Conservation (phyloP, 2,888 invertebrate genomes). For the Drosophila subquinaria region DNA sequence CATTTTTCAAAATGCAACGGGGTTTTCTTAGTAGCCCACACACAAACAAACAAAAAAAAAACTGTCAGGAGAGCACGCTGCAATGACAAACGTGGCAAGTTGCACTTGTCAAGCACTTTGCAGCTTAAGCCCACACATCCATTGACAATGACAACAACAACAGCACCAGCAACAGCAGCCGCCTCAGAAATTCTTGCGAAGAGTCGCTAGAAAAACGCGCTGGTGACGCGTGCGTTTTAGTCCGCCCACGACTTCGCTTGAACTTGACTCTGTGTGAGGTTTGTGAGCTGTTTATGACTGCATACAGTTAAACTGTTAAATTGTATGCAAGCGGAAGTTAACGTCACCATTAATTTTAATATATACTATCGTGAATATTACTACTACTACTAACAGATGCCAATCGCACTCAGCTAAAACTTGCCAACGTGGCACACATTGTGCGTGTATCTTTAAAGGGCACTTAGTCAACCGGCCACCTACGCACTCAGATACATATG, state of each 20-base stretch:
- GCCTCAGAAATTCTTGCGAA: conserved; percentile 52
- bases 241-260: conserved; percentile 59
- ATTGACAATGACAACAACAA: conserved; percentile 23
- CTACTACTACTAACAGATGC: conserved; percentile 43
- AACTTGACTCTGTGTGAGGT: conserved; percentile 62
- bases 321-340: conserved; percentile 65
- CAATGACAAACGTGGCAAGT: conserved; percentile 52
- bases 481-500: conserved; percentile 10
- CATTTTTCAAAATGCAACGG: conserved; percentile 40
- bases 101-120: conserved; percentile 74
- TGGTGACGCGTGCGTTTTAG: conserved; percentile 28
- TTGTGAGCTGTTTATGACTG: conserved; percentile 55
- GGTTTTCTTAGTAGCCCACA: conserved; percentile 22
- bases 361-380: conserved; percentile 47
- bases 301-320: conserved; percentile 24
- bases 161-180: conserved; percentile 4
- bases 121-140: conserved; percentile 56
- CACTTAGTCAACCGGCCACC: conserved; percentile 35
- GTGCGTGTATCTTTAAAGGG: conserved; percentile 18
- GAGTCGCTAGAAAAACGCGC: conserved; percentile 45
- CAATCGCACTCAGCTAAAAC: conserved; percentile 1
- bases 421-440: conserved; percentile 18
- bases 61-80: conserved; percentile 23
- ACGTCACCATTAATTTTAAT: conserved; percentile 58
- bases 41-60: conserved; percentile 19